These are phyloP conservation scores for Drosophila willistoni DNA, from an alignment of 1,140 invertebrate species.

Conservation along the genomic window DNA sequence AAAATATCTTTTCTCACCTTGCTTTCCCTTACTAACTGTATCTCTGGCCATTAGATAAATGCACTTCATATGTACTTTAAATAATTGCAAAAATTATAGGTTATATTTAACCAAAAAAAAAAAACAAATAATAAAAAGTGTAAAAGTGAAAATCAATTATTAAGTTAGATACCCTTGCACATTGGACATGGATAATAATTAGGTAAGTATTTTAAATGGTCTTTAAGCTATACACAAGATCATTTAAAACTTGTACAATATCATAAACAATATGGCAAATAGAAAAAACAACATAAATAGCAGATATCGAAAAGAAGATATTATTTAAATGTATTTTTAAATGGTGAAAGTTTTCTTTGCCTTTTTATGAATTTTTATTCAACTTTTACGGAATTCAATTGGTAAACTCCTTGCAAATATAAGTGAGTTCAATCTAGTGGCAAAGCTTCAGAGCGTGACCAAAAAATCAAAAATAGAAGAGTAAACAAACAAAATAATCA, in stretches of 20 bases:
- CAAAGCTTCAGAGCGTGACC: constrained; percentile 24
- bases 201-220: too few species aligned
- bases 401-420: too few species aligned
- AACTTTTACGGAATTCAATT: too few species aligned
- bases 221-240: too few species aligned
- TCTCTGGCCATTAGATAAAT: constrained; percentile 43
- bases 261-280: too few species aligned
- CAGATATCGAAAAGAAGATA: too few species aligned
- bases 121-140: background rate
- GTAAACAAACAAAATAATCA: constrained; percentile 33
- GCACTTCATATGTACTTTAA: constrained; percentile 36
- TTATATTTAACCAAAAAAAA: constrained; percentile 33
- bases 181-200: too few species aligned
- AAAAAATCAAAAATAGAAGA: background rate
- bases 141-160: background rate
- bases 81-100: constrained; percentile 34
- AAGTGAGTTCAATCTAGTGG: constrained; percentile 9
- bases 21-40: background rate
- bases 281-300: too few species aligned
- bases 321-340: background rate
- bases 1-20: background rate
- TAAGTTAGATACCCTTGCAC: too few species aligned
- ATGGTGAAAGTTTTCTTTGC: background rate
- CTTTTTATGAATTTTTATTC: background rate
- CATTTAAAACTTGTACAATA: too few species aligned